These are phyloP conservation scores for Antitype chi DNA, from an alignment of 2,888 invertebrate genomes.

Conservation along the genomic window DNA sequence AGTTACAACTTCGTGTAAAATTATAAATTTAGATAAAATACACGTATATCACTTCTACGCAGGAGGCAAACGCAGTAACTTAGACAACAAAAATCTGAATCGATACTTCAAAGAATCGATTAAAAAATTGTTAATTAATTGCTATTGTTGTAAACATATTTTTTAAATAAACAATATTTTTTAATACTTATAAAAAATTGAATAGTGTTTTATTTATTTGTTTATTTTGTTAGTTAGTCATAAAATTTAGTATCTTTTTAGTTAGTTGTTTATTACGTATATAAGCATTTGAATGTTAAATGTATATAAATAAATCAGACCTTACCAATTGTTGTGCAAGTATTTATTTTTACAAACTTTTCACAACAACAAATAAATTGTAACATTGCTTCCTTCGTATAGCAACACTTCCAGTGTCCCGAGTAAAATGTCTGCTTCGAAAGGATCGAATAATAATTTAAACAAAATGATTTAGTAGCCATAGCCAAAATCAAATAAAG, in stretches of 20 bases:
- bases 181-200: background rate
- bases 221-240: background rate
- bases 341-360: background rate
- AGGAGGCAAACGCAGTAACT: background rate
- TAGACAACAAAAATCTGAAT: background rate
- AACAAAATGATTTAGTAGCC: conserved; percentile 80
- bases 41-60: background rate
- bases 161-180: no score
- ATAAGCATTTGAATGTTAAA: background rate
- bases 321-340: background rate
- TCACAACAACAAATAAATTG: conserved; percentile 1
- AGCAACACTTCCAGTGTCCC: conserved; percentile 76
- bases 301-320: no score
- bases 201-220: background rate
- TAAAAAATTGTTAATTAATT: background rate
- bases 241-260: background rate
- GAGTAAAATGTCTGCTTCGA: conserved; percentile 89
- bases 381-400: conserved; percentile 25
- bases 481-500: conserved; percentile 75
- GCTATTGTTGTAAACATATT: no score
- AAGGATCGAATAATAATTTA: conserved; percentile 83
- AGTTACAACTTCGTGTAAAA: background rate
- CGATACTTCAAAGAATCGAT: background rate
- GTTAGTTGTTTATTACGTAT: background rate
- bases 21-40: background rate